These are phyloP conservation scores for Astropecten irregularis DNA, from an alignment of 53 echinoderm and acorn worm genomes.

Conservation along the genomic window DNA sequence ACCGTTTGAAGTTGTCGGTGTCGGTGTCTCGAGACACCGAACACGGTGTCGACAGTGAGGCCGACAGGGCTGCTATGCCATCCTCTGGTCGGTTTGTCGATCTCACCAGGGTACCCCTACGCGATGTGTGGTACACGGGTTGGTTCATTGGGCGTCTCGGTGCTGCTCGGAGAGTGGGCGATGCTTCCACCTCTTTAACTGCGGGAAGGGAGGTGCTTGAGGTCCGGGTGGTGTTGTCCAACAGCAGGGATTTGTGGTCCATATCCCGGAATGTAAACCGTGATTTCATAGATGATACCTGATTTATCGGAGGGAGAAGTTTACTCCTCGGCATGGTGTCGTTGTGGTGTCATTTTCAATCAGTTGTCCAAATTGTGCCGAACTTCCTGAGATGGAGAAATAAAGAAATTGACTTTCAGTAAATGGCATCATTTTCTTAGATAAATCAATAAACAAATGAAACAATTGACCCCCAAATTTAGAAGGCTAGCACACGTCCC, in stretches of 20 bases:
- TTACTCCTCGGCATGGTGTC: constrained; percentile 15
- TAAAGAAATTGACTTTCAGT: too few species aligned
- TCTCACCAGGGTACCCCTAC: not conserved
- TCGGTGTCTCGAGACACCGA: not conserved
- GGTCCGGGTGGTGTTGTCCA: not conserved
- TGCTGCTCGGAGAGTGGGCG: not conserved
- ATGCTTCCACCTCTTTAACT: not conserved
- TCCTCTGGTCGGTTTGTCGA: constrained; percentile 16
- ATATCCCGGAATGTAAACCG: not conserved
- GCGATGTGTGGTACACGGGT: constrained; percentile 6
- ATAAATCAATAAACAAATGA: too few species aligned
- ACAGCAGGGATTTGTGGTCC: not conserved
- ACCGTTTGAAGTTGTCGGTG: constrained; percentile 9
- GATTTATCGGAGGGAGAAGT: constrained; percentile 13
- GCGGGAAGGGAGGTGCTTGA: not conserved
- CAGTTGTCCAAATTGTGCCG: too few species aligned
- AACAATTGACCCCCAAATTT: too few species aligned
- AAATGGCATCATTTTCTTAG: too few species aligned
- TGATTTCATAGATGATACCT: not conserved
- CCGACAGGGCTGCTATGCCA: constrained; percentile 11
- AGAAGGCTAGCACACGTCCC: too few species aligned
- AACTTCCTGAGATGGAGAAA: too few species aligned
- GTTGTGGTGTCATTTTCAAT: not conserved
- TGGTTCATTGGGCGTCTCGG: constrained; percentile 5
- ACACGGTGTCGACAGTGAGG: not conserved